phyloP scores from a whole-genome alignment of 2,888 invertebrate species.

The Perithous albicinctus region DNA sequence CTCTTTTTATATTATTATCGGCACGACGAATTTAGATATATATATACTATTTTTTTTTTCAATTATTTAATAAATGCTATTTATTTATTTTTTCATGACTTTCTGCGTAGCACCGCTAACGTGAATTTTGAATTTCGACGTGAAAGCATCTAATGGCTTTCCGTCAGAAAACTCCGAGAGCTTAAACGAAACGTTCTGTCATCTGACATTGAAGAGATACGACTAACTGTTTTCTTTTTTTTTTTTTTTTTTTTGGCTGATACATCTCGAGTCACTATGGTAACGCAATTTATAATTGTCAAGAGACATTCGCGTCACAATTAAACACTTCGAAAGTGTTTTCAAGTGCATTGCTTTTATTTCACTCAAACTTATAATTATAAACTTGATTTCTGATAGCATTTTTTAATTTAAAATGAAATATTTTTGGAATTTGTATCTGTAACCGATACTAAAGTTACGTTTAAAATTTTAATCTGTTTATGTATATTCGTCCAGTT shows the following conservation, averaged over 20 bases:
- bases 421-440: too few relatives aligned
- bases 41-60: conserved; percentile 47
- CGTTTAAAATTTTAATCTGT: too few relatives aligned
- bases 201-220: conserved; percentile 33
- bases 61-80: conserved; percentile 7
- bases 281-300: conserved; percentile 28
- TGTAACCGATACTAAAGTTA: too few relatives aligned
- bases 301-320: neutral
- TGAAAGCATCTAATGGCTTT: conserved; percentile 62
- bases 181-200: conserved; percentile 32
- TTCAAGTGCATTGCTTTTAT: neutral
- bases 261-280: conserved; percentile 34
- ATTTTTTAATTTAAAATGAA: too few relatives aligned
- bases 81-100: conserved; percentile 63
- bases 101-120: conserved; percentile 37
- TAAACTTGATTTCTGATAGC: too few relatives aligned
- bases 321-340: neutral
- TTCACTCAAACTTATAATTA: too few relatives aligned
- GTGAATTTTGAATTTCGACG: conserved; percentile 61
- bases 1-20: conserved; percentile 12
- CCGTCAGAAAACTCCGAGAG: conserved; percentile 36
- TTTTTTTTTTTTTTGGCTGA: neutral
- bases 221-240: conserved; percentile 52
- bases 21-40: conserved; percentile 59
- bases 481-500: too few relatives aligned